A percentile compares a stretch with the other conserved stretches of the same genome.
These are phyloP conservation scores for Stegostoma tigrinum DNA, from an alignment of 2,113 vertebrate genomes.

Conservation along the genomic window DNA sequence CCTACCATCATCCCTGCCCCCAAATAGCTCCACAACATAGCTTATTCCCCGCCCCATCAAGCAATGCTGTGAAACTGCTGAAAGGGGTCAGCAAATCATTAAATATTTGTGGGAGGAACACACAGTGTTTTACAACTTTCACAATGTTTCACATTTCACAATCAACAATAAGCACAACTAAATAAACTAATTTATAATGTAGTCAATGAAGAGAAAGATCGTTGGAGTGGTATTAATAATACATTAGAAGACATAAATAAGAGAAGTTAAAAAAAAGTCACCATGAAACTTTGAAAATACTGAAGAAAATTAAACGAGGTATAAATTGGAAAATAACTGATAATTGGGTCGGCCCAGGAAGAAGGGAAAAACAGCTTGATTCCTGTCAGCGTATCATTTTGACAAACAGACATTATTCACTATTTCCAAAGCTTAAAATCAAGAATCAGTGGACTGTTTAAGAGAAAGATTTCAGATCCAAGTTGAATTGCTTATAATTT, in stretches of 20 bases:
- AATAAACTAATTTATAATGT: not conserved
- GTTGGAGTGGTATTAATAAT: not conserved
- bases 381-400: not conserved
- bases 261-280: not conserved
- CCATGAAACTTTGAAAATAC: not conserved
- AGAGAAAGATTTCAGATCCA: not conserved
- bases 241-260: not conserved
- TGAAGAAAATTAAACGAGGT: not conserved
- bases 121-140: not conserved
- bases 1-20: not conserved
- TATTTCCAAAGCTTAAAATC: not conserved
- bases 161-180: not conserved
- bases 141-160: too few relatives aligned
- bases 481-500: not conserved
- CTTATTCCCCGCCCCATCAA: not conserved
- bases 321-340: not conserved
- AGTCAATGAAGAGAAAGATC: not conserved
- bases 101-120: not conserved
- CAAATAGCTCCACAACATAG: too few relatives aligned
- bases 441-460: not conserved
- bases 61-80: not conserved
- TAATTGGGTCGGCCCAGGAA: not conserved
- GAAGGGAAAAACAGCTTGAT: not conserved
- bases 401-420: not conserved
- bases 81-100: not conserved